These are phyloP conservation scores for Tyria jacobaeae DNA, from an alignment of 2,888 invertebrate genomes.

Conservation along the genomic window DNA sequence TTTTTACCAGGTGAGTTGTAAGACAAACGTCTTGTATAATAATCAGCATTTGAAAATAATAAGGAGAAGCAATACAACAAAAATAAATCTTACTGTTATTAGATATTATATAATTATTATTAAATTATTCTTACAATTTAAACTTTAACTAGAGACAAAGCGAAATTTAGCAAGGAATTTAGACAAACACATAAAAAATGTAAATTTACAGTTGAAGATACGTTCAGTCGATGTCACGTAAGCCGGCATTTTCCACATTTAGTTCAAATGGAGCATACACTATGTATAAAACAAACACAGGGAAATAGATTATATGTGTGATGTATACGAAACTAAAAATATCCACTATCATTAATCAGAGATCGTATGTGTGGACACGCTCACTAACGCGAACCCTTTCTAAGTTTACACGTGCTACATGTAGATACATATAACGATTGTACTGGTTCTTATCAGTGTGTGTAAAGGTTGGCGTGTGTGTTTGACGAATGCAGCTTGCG, in stretches of 20 bases:
- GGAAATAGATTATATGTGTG: conserved; percentile 35
- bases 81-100: too few relatives aligned
- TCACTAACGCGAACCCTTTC: conserved; percentile 57
- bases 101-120: too few relatives aligned
- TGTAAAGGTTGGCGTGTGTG: conserved; percentile 37
- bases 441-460: conserved; percentile 32
- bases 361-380: conserved; percentile 52
- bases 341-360: conserved; percentile 62
- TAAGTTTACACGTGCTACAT: conserved; percentile 49
- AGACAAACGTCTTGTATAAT: too few relatives aligned
- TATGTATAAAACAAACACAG: conserved; percentile 50
- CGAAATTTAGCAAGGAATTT: conserved; percentile 2
- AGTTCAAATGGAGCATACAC: conserved; percentile 57
- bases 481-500: conserved; percentile 69
- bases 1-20: too few relatives aligned
- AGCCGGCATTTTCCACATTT: conserved; percentile 68
- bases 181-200: conserved; percentile 27
- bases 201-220: conserved; percentile 40
- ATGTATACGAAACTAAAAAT: conserved; percentile 54
- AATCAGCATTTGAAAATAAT: too few relatives aligned
- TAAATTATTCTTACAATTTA: too few relatives aligned
- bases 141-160: too few relatives aligned
- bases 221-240: conserved; percentile 66
- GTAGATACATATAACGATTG: conserved; percentile 29
- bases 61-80: too few relatives aligned